These are phyloP conservation scores for Campylorhamphus procurvoides DNA, from an alignment of 2,113 vertebrate species.

Conservation along the genomic window DNA sequence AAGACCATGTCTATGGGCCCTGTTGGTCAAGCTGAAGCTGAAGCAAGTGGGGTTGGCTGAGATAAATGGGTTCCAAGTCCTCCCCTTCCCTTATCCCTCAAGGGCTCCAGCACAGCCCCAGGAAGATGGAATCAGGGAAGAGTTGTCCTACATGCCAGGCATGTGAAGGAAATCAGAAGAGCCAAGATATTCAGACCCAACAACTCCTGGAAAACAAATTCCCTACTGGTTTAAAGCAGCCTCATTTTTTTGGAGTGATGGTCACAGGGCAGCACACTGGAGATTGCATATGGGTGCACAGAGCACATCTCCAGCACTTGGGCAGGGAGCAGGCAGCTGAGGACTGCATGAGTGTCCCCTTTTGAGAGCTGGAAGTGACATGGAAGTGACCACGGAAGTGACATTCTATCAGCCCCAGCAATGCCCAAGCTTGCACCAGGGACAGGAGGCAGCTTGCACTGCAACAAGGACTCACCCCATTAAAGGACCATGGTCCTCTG, in stretches of 20 bases:
- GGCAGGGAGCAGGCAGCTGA: background rate
- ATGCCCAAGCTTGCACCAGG: rapidly evolving
- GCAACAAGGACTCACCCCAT: background rate
- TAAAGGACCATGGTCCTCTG: background rate
- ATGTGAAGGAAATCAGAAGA: background rate
- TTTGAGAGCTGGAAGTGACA: background rate
- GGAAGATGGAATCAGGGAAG: background rate
- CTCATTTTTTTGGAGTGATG: rapidly evolving
- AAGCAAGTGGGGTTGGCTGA: background rate
- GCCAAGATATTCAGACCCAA: background rate
- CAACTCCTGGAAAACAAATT: background rate
- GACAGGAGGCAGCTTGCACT: background rate
- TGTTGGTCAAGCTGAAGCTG: background rate
- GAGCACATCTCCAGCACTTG: background rate
- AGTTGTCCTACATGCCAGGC: background rate
- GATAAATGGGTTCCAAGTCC: background rate
- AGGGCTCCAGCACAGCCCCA: background rate
- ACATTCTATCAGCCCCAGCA: rapidly evolving
- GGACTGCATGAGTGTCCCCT: background rate
- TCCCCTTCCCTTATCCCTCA: rapidly evolving
- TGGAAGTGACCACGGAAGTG: background rate
- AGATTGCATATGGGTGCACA: background rate
- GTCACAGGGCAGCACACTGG: background rate
- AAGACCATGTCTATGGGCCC: background rate
- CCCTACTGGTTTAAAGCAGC: background rate